Base-by-base conservation (phyloP, 1,140 invertebrate genomes). In the Drosophila hydei region DNA sequence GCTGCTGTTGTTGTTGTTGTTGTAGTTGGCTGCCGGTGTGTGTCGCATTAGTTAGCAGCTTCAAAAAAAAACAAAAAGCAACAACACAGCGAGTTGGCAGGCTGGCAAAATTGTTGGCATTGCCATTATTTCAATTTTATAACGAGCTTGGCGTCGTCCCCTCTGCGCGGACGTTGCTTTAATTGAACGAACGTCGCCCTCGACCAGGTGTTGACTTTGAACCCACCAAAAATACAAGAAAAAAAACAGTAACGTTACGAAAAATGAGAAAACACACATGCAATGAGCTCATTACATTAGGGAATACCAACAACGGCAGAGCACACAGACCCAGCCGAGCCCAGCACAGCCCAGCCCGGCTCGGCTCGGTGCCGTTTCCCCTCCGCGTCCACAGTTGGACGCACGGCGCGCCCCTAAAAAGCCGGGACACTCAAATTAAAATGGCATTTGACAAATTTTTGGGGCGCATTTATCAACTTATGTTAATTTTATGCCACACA, bases 231-330 rank as follows among this genome's bases (percentile, higher is more conserved):
- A 78, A 70, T 30, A 30, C 6, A 38, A 47, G 5, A 50, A 45
- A 42, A 65, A 42, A 71, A 70, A 54, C 30, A 43, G 5, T n/a
- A 30, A 43, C 8, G 6, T 14, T 5, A 40, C 38, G 14, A 56
- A 69, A 59, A 54, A 58, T 43, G 52, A 59, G 42, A 23, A 51
- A 68, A 51, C 36, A 48, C 23, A 81, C 81, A 85, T 88, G 81
- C 81, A 87, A 87, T 69, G 63, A 63, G 78, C 81, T 88, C 81
- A 87, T 87, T 87, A 87, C 81, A 87, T 87, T 78, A 81, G 70
- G 74, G 48, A 74, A 30, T 36, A 56, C n/a, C 62, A 7, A 25
- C 50, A 60, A 43, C 16, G 48, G 18, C 38, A 50, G 23, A 16
- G 21, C 14, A n/a, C 40, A 65, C 30, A 33, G 30, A 42, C 47